Evolutionary conservation across 1,140 invertebrate species (phyloP), one percentile per base, ranked within the genome.

Genomic region (Zaprionus tsacasi): DNA sequence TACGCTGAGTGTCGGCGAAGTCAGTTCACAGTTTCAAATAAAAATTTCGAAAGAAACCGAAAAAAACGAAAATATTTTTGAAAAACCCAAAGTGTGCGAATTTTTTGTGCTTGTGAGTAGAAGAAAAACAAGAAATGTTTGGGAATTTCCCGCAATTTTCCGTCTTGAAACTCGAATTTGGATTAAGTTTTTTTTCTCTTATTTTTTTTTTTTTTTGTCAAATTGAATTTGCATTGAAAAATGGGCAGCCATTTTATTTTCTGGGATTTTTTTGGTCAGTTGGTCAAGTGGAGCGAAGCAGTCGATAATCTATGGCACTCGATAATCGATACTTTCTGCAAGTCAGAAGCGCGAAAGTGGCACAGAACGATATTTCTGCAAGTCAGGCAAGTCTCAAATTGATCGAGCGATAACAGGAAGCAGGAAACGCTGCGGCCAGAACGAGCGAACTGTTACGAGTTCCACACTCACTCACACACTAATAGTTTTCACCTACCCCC

Each of bases 1-100:
- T 69, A 80, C 77, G 73, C 68, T 70, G 83, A 78, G 67, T 72
- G 80, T 88, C 77, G 77, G 63, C 83, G 83, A 71, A 80, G 70
- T 74, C 82, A 83, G 83, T 87, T 88, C 83, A 88, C 77, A 74
- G 76, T 87, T 73, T 57, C 10, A 35, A 64, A 55, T 60, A 7
- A 35, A 64, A 55, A 68, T 68, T 35, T 17, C 10, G 27, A 60
- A 60, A 57, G 50, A 76, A 13, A 50, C 35, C 30, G 40, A 55
- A 45, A 36, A 38, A 63, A 66, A n/a, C n/a, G n/a, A 30, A 68
- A 69, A 2, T 36, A 48, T 30, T 33, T 52, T 17, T 52, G 43
- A 65, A 64, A 50, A 50, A 11, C 11, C 10, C 15, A 50, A 48
- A 48, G 45, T 50, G 45, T 12, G 17, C 45, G 17, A 50, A 50